Conservation (phyloP, 2,888 invertebrate species). For the Scaptomyza flava region DNA sequence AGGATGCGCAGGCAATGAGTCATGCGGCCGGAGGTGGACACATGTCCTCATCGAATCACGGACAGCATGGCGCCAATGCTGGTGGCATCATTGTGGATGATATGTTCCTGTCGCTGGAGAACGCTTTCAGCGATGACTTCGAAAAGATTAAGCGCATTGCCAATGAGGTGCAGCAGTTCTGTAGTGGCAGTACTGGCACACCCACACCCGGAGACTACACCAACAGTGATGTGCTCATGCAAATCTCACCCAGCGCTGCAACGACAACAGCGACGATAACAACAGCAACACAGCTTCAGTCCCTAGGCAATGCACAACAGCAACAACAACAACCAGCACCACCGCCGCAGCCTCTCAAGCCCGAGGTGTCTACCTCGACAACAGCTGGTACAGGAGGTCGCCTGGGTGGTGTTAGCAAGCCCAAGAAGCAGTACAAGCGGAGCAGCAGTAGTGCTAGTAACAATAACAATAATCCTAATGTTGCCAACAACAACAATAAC, state of each 20-base stretch:
- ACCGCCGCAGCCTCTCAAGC: conserved; percentile 63
- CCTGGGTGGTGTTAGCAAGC: conserved; percentile 85
- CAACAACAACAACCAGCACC: conserved; percentile 35
- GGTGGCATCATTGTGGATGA: conserved; percentile 84
- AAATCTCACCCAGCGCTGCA: conserved; percentile 82
- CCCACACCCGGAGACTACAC: conserved; percentile 82
- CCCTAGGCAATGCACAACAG: conserved; percentile 60
- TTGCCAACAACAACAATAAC: conserved; percentile 80
- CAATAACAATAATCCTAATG: conserved; percentile 83
- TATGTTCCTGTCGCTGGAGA: conserved; percentile 85
- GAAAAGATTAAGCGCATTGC: conserved; percentile 94
- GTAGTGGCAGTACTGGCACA: conserved; percentile 83
- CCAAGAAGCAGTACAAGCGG: conserved; percentile 90
- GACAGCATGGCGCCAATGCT: conserved; percentile 61
- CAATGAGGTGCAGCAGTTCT: conserved; percentile 91
- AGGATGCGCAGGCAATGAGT: conserved; percentile 78
- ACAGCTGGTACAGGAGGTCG: conserved; percentile 29
- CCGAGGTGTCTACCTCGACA: conserved; percentile 87
- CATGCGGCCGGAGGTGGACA: conserved; percentile 47
- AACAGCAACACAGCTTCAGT: conserved; percentile 57
- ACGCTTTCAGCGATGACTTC: conserved; percentile 89
- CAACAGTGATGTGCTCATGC: conserved; percentile 82
- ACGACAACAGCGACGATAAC: conserved; percentile 44
- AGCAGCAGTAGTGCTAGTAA: conserved; percentile 84
- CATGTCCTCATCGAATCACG: conserved; percentile 44